Evolutionary conservation across 2,797 vertebrate species (phyloP).

Genomic region (Triplophysa yarkandensis): DNA sequence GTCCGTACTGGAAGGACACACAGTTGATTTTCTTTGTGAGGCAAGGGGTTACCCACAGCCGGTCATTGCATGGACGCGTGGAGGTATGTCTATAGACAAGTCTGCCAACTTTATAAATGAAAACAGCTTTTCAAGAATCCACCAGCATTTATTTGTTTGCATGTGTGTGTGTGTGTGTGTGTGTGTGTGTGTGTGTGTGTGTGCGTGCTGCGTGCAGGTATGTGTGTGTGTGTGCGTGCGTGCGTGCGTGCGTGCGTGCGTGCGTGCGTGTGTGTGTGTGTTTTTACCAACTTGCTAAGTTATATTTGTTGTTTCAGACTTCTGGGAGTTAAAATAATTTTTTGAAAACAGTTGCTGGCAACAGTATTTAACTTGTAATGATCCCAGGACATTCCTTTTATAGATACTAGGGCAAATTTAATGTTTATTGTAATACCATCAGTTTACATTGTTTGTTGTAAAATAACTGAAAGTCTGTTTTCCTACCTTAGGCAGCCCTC

Average conservation of each 20-base stretch:
- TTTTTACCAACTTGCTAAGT: too few relatives aligned
- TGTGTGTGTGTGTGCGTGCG: too few relatives aligned
- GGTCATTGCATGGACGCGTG: constrained; percentile 95
- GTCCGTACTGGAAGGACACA: constrained; percentile 88
- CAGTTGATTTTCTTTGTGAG: constrained; percentile 93
- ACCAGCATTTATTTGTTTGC: not conserved
- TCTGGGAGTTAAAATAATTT: not conserved
- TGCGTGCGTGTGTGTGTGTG: too few relatives aligned
- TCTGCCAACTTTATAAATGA: not conserved
- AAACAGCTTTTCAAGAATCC: not conserved
- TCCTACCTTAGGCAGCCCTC: constrained; percentile 77
- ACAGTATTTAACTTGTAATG: not conserved
- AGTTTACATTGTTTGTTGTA: not conserved
- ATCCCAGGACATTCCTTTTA: not conserved
- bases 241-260: too few relatives aligned
- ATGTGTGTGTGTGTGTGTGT: too few relatives aligned
- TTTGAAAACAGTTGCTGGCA: not conserved
- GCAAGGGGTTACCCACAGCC: constrained; percentile 91
- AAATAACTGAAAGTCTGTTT: not conserved
- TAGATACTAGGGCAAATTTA: not conserved
- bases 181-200: too few relatives aligned
- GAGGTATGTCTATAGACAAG: constrained; percentile 68
- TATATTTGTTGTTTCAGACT: too few relatives aligned
- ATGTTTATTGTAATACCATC: not conserved
- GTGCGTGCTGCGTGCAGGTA: too few relatives aligned